Percentiles rank a stretch among this genome's conserved stretches.
Conservation (phyloP, 2,113 vertebrate genomes). For the Stigmatopora nigra region DNA sequence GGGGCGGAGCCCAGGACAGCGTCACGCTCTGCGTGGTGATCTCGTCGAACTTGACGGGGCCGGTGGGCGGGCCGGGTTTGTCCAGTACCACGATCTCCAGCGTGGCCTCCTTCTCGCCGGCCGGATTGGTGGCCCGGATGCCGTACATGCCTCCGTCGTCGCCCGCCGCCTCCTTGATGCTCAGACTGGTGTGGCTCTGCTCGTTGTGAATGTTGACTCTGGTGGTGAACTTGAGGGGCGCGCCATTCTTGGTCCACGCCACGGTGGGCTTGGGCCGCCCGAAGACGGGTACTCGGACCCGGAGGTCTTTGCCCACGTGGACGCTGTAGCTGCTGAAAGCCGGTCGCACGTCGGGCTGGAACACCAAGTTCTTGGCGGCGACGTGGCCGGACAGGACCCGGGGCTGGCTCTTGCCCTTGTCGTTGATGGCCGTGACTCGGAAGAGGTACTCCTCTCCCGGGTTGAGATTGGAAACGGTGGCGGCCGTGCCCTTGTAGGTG, state of each 20-base stretch:
- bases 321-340: constrained; percentile 87
- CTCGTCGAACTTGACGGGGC: constrained; percentile 91
- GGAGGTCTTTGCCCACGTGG: constrained; percentile 86
- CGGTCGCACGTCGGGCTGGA: constrained; percentile 89
- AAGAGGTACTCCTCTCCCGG: constrained; percentile 93
- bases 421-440: constrained; percentile 90
- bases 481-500: constrained; percentile 86
- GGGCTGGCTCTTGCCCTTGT: constrained; percentile 95
- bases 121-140: constrained; percentile 80
- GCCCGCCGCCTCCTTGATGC: constrained; percentile 85
- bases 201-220: constrained; percentile 82
- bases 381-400: constrained; percentile 86
- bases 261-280: constrained; percentile 90
- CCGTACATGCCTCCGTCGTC: constrained; percentile 90
- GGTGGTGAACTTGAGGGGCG: constrained; percentile 85
- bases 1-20: constrained; percentile 88
- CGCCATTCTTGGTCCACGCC: constrained; percentile 86
- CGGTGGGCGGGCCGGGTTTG: constrained; percentile 89
- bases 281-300: constrained; percentile 83
- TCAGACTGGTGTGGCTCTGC: constrained; percentile 74
- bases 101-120: constrained; percentile 84
- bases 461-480: constrained; percentile 81
- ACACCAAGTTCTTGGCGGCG: constrained; percentile 88
- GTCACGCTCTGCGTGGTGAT: constrained; percentile 90
- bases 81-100: constrained; percentile 90